Base-by-base conservation (phyloP, 1,140 invertebrate species). In the Goniozus legneri region DNA sequence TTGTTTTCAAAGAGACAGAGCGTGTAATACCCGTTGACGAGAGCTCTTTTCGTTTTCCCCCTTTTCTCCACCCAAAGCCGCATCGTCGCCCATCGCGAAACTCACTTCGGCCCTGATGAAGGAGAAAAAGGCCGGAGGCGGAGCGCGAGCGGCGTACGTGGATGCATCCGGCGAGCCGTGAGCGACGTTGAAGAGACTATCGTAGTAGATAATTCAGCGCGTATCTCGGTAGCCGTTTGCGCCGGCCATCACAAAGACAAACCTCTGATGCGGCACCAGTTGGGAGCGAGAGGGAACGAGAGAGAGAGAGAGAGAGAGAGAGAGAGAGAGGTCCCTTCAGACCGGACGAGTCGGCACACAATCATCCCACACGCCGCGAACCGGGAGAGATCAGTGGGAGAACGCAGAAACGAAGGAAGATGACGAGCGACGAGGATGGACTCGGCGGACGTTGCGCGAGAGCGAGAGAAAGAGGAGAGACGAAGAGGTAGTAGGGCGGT, bases 181-280 rank as follows among this genome's bases (percentile, higher is more conserved):
- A 53, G 54, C 52, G 10, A 27, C 4, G 56, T 59, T 64, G 65
- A 66, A 66, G 67, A 60, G 62, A 67, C 63, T 64, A 69, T 67
- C 62, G 58, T 51, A 57, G 63, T 65, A 63, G 73, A 73, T 73
- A 73, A 73, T 73, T 73, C 67, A 71, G 56, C 67, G 73, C 70
- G 72, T 75, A 73, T 72, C 65, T 64, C 71, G 61, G 72, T 73
- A 73, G 71, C 71, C 38, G 35, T 21, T 42, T 34, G 49, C 3
- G 62, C 70, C 70, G 71, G 68, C 65, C 65, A 70, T 70, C 69
- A 70, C 72, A 72, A 75, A 72, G 72, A 71, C 72, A 73, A 73
- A 71, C 69, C 60, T 69, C 58, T 56, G 62, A 66, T 65, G 67
- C 63, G 56, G 62, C 59, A n/a, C n/a, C n/a, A n/a, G n/a, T n/a